A percentile compares a stretch with the other conserved stretches of the same genome.
Conservation (phyloP, 2,797 vertebrate genomes). For the Vultur gryphus region DNA sequence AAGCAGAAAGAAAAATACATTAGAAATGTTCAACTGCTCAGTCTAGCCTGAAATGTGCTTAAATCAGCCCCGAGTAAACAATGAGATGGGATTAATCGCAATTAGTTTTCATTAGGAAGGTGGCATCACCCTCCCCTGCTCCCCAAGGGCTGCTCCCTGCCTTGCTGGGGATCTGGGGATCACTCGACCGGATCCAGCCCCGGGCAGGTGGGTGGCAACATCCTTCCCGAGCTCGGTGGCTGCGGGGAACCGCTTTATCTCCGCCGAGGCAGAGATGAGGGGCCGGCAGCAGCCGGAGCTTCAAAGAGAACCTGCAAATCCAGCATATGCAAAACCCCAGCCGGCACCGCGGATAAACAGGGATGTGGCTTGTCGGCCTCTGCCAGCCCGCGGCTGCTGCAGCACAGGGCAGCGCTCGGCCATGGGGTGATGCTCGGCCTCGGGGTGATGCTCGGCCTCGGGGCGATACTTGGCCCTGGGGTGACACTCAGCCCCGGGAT, state of each 20-base stretch:
- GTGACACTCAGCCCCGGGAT: accelerated
- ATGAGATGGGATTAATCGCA: conserved; percentile 38
- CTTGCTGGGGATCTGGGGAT: not conserved
- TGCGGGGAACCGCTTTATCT: not conserved
- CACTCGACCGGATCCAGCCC: not conserved
- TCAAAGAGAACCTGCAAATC: conserved; percentile 28
- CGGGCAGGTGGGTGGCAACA: not conserved
- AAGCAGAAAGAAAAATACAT: conserved; percentile 55
- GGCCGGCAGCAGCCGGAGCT: not conserved
- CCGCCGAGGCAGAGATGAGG: not conserved
- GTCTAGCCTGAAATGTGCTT: conserved; percentile 59
- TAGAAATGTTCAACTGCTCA: conserved; percentile 49
- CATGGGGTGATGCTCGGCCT: accelerated
- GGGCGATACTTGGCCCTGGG: accelerated
- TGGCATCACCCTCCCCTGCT: not conserved
- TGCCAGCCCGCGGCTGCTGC: accelerated
- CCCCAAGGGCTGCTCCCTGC: not conserved
- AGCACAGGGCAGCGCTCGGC: accelerated
- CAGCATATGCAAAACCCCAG: not conserved
- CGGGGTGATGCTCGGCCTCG: accelerated
- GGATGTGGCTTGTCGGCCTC: accelerated
- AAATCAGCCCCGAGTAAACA: conserved; percentile 60
- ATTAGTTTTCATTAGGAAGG: conserved; percentile 51
- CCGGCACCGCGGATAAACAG: not conserved
- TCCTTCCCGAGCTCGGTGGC: not conserved